Conservation (phyloP, 2,113 vertebrate genomes). For the Aspidoscelis tigris region DNA sequence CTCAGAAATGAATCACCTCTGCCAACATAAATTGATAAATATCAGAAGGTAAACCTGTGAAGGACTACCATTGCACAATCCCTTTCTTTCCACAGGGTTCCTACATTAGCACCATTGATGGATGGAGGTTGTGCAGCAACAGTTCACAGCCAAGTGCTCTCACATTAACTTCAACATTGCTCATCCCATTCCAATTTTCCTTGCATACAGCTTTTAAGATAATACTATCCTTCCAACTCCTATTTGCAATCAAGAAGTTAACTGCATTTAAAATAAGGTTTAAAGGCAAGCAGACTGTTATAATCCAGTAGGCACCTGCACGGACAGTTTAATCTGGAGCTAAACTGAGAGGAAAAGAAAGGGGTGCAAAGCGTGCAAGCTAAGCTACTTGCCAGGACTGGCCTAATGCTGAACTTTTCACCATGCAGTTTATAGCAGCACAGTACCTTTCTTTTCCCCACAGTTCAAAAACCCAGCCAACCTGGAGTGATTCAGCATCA, state of each 20-base stretch:
- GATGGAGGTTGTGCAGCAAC: neutral
- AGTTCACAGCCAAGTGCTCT: neutral
- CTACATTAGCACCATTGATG: neutral
- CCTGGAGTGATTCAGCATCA: too few species aligned
- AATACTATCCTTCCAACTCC: neutral
- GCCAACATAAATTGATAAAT: neutral
- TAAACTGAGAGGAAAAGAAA: too few species aligned
- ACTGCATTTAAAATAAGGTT: neutral
- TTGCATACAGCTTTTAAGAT: neutral
- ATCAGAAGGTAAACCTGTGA: slow-evolving; percentile 4
- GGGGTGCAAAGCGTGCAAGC: too few species aligned
- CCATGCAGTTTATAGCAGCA: too few species aligned
- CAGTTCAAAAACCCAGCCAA: too few species aligned
- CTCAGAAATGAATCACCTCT: neutral
- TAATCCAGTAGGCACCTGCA: neutral
- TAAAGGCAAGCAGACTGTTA: neutral
- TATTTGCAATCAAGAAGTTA: neutral
- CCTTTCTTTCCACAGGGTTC: slow-evolving; percentile 6
- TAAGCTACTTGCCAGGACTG: too few species aligned
- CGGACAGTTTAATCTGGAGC: too few species aligned
- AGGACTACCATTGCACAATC: neutral
- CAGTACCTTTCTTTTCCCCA: too few species aligned
- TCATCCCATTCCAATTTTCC: neutral
- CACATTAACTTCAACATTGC: too few species aligned
- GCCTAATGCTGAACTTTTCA: too few species aligned